Evolutionary conservation across 2,888 invertebrate genomes (phyloP).

Genomic region (Tachystola acroxantha): DNA sequence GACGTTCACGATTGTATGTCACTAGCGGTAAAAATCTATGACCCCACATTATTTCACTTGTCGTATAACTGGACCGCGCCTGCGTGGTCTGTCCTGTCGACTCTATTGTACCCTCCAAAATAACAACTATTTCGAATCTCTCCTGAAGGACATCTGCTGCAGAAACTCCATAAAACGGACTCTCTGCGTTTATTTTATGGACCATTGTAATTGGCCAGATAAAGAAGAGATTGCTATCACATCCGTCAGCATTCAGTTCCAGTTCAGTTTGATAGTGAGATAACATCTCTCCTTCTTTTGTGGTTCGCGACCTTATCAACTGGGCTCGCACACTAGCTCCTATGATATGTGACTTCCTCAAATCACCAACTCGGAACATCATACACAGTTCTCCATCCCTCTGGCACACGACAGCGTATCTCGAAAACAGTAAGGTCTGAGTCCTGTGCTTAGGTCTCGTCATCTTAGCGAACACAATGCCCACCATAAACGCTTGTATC

Average conservation of each 20-base stretch:
- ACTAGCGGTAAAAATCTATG: conserved; percentile 87
- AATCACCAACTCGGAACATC: conserved; percentile 93
- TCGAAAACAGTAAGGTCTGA: conserved; percentile 92
- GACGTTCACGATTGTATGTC: conserved; percentile 84
- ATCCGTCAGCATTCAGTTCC: conserved; percentile 83
- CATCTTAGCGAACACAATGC: conserved; percentile 93
- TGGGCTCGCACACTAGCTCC: conserved; percentile 92
- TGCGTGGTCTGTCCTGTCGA: conserved; percentile 88
- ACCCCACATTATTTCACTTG: conserved; percentile 89
- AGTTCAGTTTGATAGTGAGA: conserved; percentile 90
- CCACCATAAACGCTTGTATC: conserved; percentile 89
- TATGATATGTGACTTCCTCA: conserved; percentile 94
- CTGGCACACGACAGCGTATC: conserved; percentile 89
- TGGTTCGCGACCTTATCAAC: conserved; percentile 87
- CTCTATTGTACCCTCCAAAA: conserved; percentile 90
- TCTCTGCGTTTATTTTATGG: conserved; percentile 88
- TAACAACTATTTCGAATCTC: conserved; percentile 89
- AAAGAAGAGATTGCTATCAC: conserved; percentile 90
- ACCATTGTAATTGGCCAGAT: conserved; percentile 96
- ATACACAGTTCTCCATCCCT: conserved; percentile 89
- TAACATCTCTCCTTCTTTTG: conserved; percentile 91
- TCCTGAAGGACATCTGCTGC: conserved; percentile 89
- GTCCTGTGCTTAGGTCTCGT: conserved; percentile 94
- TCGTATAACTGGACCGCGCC: conserved; percentile 86
- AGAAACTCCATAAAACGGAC: conserved; percentile 91